A percentile compares a stretch with the other conserved stretches of the same genome.
phyloP scores from a whole-genome alignment of 1,140 invertebrate genomes.

The Sogatella furcifera region DNA sequence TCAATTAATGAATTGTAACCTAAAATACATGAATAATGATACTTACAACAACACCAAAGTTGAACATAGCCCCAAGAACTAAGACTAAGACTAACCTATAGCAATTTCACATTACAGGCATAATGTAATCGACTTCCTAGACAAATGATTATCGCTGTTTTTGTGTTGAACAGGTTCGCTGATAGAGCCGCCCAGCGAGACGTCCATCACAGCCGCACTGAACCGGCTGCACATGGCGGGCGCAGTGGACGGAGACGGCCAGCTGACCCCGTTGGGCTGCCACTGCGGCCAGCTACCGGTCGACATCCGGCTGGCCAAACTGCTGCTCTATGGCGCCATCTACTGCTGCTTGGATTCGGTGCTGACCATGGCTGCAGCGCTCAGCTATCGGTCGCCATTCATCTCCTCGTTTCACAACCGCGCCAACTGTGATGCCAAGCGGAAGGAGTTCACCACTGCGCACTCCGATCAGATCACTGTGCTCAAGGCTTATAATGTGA shows the following conservation, averaged over 20 bases:
- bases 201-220: slow-evolving; percentile 68
- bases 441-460: slow-evolving; percentile 54
- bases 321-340: slow-evolving; percentile 83
- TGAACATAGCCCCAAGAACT: too few species aligned
- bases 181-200: slow-evolving; percentile 69
- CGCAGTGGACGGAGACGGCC: slow-evolving; percentile 64
- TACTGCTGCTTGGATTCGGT: slow-evolving; percentile 90
- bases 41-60: too few species aligned
- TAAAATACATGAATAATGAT: too few species aligned
- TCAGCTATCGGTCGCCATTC: slow-evolving; percentile 80
- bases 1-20: too few species aligned
- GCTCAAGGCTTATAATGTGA: slow-evolving; percentile 63
- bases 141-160: neutral
- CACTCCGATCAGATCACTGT: slow-evolving; percentile 75
- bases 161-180: slow-evolving; percentile 36
- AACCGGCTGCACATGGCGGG: slow-evolving; percentile 70
- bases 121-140: too few species aligned
- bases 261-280: slow-evolving; percentile 78
- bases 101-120: too few species aligned
- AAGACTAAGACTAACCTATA: too few species aligned
- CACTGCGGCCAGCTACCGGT: slow-evolving; percentile 83
- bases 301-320: slow-evolving; percentile 72
- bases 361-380: slow-evolving; percentile 77
- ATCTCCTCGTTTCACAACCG: slow-evolving; percentile 62
- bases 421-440: slow-evolving; percentile 56